Percentiles rank a stretch among this genome's conserved stretches.
Conservation (phyloP, 2,888 invertebrate genomes). For the Automeris io region DNA sequence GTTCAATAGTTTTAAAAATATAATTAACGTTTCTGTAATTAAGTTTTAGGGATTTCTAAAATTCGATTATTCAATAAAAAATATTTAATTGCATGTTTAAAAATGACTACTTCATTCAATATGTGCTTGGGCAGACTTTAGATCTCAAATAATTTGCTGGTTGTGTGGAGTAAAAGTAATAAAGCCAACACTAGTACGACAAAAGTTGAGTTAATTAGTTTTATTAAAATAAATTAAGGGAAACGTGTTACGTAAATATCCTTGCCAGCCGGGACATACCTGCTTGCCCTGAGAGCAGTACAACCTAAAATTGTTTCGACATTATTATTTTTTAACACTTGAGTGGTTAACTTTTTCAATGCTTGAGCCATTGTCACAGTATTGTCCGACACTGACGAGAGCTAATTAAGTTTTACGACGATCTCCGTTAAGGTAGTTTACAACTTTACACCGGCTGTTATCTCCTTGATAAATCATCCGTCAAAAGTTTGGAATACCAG, state of each 20-base stretch:
- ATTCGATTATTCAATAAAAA: too few relatives aligned
- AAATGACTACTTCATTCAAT: too few relatives aligned
- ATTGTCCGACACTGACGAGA: conserved; percentile 20
- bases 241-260: conserved; percentile 47
- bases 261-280: conserved; percentile 49
- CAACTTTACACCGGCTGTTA: conserved; percentile 2
- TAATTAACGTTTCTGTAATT: too few relatives aligned
- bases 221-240: conserved; percentile 7
- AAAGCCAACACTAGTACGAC: too few relatives aligned
- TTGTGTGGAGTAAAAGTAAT: too few relatives aligned
- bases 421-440: too few relatives aligned
- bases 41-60: too few relatives aligned
- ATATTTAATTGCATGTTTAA: too few relatives aligned
- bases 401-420: conserved; percentile 7
- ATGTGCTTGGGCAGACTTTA: too few relatives aligned
- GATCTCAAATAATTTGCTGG: too few relatives aligned
- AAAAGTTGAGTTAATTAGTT: conserved; percentile 1
- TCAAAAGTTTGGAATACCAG: conserved; percentile 3
- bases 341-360: conserved; percentile 46
- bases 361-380: conserved; percentile 47
- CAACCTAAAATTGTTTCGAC: conserved; percentile 37
- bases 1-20: too few relatives aligned
- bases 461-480: conserved; percentile 1
- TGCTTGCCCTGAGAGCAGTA: conserved; percentile 41
- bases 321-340: conserved; percentile 52